phyloP scores from a whole-genome alignment of 2,888 invertebrate genomes.

The Caenorhabditis plicata region DNA sequence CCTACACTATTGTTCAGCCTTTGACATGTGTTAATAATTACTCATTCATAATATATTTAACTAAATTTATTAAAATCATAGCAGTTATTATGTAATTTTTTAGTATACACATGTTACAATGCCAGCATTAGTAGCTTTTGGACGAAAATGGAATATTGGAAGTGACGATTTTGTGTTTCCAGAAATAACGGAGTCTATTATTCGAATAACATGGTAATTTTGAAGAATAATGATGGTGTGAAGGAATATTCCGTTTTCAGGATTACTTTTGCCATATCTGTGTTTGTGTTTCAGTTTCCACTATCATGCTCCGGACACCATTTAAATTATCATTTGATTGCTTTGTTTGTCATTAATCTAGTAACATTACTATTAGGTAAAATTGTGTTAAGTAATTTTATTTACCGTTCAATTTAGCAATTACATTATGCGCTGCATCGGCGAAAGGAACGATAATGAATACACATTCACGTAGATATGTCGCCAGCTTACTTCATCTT shows the following conservation, averaged over 20 bases:
- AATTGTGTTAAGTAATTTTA: neutral
- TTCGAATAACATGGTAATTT: conserved; percentile 69
- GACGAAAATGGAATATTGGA: conserved; percentile 85
- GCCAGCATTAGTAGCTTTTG: conserved; percentile 85
- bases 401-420: conserved; percentile 22
- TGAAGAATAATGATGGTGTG: conserved; percentile 54
- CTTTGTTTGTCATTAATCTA: conserved; percentile 65
- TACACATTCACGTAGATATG: conserved; percentile 72
- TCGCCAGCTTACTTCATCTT: conserved; percentile 70
- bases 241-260: conserved; percentile 7
- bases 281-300: conserved; percentile 57
- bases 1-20: too few relatives aligned
- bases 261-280: conserved; percentile 33
- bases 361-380: conserved; percentile 28
- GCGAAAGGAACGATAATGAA: conserved; percentile 79
- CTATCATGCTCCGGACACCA: conserved; percentile 44
- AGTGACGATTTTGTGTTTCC: conserved; percentile 90
- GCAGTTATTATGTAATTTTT: neutral
- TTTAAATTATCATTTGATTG: conserved; percentile 26
- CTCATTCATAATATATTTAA: too few relatives aligned
- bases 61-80: too few relatives aligned
- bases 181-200: conserved; percentile 69
- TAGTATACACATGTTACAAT: conserved; percentile 69
- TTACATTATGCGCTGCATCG: conserved; percentile 59
- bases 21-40: neutral